A percentile compares a stretch with the other conserved stretches of the same genome.
phyloP scores from a whole-genome alignment of 2,113 vertebrate genomes.

The Alethe castanea region DNA sequence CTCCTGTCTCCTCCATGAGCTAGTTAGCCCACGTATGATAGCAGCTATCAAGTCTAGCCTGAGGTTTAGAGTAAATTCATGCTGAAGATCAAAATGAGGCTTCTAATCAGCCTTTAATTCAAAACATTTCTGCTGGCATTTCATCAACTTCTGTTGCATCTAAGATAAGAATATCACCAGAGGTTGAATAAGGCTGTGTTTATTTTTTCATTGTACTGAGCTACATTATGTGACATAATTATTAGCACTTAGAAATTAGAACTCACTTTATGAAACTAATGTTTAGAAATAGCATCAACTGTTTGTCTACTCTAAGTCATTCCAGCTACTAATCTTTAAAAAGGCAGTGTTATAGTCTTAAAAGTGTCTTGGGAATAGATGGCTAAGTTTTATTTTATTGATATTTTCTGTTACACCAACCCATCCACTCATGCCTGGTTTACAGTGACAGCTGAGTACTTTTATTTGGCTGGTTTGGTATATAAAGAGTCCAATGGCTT shows the following conservation, averaged over 20 bases:
- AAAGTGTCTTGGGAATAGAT: not conserved
- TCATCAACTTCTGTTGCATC: not conserved
- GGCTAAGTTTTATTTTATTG: not conserved
- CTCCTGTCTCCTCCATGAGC: not conserved
- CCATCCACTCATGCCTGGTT: not conserved
- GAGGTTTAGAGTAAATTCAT: constrained; percentile 11
- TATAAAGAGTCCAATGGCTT: not conserved
- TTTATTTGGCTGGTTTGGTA: not conserved
- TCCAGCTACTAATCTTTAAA: not conserved
- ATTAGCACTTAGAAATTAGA: not conserved
- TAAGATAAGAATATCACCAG: not conserved
- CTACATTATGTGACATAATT: not conserved
- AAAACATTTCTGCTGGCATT: constrained; percentile 25
- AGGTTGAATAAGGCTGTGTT: not conserved
- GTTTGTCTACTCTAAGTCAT: not conserved
- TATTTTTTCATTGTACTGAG: not conserved
- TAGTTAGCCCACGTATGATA: not conserved
- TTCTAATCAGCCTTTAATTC: constrained; percentile 34
- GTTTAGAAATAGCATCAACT: not conserved
- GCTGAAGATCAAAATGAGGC: constrained; percentile 29
- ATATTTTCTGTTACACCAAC: not conserved
- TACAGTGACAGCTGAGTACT: not conserved
- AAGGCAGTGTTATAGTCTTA: not conserved
- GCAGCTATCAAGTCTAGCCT: constrained; percentile 2
- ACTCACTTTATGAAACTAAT: not conserved